Base-by-base conservation (phyloP, 2,888 invertebrate genomes). In the Apamea crenata region DNA sequence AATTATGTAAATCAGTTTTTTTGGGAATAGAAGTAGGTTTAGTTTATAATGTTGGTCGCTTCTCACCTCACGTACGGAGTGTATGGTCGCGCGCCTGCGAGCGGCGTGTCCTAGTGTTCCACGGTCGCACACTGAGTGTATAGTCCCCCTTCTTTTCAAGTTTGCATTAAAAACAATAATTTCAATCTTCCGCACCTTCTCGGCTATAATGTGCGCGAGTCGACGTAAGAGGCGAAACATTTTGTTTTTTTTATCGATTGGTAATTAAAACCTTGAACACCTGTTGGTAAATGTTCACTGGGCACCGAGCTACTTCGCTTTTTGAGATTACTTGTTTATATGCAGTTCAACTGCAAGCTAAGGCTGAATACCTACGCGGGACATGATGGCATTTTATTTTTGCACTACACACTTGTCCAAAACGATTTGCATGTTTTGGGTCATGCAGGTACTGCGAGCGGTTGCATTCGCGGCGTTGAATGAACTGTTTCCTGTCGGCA, bases 31-130 rank as follows among this genome's bases (percentile, higher is more conserved):
- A 59, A 25, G 32, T 65, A 40, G 16, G 12, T 75, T 80, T 72
- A 59, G 12, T 77, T 44, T 63, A 50, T 56, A 70, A 65, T 59
- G 59, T 71, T 78, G 53, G 40, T 71, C 18, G 59, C 14, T 66
- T 78, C 95, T 95, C 92, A 96, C 96, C 96, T 95, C 95, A 53
- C 93, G 92, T 80, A 96, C 91, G 25, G 95, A 95, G 85, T 96
- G 95, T 78, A 96, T 92, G 14, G 96, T 95, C 25, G 92, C 92
- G 70, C 95, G 93, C 83, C 96, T 93, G 50, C 88, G 91, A 10
- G 89, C 83, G 32, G 88, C 86, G 63, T 78, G 83, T 44, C 89
- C 89, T 65, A 91, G 82, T 25, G 91, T 91, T 65, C 88, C 90
- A 78, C 89, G 90, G 53, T 92, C 92, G 82, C 93, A 93, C 80